Percentiles rank a stretch among this genome's conserved stretches.
Conservation (phyloP, 1,140 invertebrate species). For the Trichomalopsis sarcophagae region DNA sequence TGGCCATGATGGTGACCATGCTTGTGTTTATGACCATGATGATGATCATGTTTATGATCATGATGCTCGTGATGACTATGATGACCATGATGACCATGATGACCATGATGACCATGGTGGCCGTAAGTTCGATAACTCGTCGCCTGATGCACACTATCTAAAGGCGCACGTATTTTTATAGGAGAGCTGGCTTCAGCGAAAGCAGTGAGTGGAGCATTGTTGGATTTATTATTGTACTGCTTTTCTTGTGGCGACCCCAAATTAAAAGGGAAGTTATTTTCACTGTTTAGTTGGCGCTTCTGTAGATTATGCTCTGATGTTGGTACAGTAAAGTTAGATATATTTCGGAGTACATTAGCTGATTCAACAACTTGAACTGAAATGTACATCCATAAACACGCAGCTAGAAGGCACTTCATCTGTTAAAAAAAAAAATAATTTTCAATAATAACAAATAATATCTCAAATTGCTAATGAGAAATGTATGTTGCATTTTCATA, state of each 20-base stretch:
- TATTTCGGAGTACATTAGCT: constrained; percentile 10
- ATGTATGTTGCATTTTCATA: constrained; percentile 15
- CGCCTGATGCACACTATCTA: constrained; percentile 20
- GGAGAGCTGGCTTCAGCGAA: background rate
- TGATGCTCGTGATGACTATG: constrained; percentile 10
- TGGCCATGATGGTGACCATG: constrained; percentile 23
- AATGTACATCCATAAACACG: constrained; percentile 42
- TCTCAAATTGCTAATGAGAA: background rate
- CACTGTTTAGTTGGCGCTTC: background rate
- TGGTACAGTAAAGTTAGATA: background rate
- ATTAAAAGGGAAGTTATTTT: background rate
- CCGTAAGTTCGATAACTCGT: background rate
- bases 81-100: constrained; percentile 16
- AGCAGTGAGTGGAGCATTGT: background rate
- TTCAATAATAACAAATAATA: background rate
- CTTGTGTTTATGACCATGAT: constrained; percentile 13
- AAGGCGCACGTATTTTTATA: background rate
- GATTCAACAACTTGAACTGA: constrained; percentile 29
- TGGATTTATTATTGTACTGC: background rate
- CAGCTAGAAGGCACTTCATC: constrained; percentile 39
- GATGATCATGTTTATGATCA: constrained; percentile 10
- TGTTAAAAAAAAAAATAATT: constrained; percentile 43
- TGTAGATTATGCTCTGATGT: background rate
- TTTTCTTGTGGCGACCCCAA: background rate
- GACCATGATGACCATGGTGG: background rate